These are phyloP conservation scores for Cebidichthys violaceus DNA, from an alignment of 2,113 vertebrate species.

Conservation along the genomic window DNA sequence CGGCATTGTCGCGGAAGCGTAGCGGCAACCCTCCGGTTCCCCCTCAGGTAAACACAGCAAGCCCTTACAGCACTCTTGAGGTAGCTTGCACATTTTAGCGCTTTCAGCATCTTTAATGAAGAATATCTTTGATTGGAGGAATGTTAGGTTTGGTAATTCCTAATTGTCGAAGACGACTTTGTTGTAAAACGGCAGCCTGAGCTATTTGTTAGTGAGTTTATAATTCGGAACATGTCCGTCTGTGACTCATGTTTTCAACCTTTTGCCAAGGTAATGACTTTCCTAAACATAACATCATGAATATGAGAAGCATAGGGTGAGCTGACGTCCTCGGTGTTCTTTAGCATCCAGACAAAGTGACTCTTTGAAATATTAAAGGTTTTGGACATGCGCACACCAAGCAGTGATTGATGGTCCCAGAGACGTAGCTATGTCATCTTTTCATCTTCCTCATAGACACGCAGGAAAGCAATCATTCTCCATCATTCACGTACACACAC, in stretches of 20 bases:
- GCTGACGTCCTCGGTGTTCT: conserved; percentile 60
- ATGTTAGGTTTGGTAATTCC: conserved; percentile 20
- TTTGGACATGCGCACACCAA: conserved; percentile 37
- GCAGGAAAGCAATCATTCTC: conserved; percentile 15
- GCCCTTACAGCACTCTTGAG: no score
- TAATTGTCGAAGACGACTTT: conserved; percentile 10
- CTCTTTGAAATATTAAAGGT: conserved; percentile 56
- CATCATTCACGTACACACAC: neutral
- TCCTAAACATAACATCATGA: conserved; percentile 47
- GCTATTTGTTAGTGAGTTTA: conserved; percentile 8
- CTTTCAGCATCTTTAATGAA: conserved; percentile 7
- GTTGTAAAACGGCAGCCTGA: neutral
- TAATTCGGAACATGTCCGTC: conserved; percentile 8
- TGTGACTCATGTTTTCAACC: conserved; percentile 48
- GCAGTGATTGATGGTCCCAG: conserved; percentile 44
- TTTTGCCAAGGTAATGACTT: conserved; percentile 53
- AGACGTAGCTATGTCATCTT: conserved; percentile 29
- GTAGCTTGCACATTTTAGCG: no score
- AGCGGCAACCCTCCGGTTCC: no score
- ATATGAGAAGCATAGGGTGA: conserved; percentile 33
- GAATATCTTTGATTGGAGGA: conserved; percentile 31
- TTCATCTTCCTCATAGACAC: conserved; percentile 28
- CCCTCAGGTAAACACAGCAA: neutral
- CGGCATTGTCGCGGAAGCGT: no score
- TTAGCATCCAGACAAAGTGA: conserved; percentile 59